Conservation (phyloP, 2,888 invertebrate species). For the Heliconius sara region DNA sequence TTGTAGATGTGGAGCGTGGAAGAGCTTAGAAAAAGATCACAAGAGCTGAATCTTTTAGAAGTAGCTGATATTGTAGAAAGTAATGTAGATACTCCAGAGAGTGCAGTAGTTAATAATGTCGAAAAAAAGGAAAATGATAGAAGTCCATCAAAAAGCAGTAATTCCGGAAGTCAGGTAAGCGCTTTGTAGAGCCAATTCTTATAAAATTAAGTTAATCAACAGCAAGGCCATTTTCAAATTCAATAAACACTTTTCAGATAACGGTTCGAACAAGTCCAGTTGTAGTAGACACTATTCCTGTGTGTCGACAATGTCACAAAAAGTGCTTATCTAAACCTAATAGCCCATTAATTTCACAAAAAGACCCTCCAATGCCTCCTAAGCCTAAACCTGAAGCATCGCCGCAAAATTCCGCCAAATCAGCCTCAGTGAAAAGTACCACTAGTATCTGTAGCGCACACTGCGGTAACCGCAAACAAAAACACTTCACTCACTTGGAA, state of each 20-base stretch:
- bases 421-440: slow-evolving; percentile 73
- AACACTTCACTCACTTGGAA: slow-evolving; percentile 73
- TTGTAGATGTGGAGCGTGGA: slow-evolving; percentile 87
- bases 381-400: slow-evolving; percentile 72
- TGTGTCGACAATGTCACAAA: slow-evolving; percentile 91
- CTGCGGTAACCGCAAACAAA: slow-evolving; percentile 72
- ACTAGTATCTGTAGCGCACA: slow-evolving; percentile 74
- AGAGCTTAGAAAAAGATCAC: slow-evolving; percentile 87
- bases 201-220: background rate
- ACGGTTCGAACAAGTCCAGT: slow-evolving; percentile 90
- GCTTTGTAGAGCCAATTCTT: slow-evolving; percentile 10
- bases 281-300: slow-evolving; percentile 88
- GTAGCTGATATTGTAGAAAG: slow-evolving; percentile 71
- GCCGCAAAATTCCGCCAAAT: slow-evolving; percentile 71
- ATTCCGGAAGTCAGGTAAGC: slow-evolving; percentile 90
- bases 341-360: slow-evolving; percentile 78
- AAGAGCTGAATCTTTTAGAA: slow-evolving; percentile 86
- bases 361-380: slow-evolving; percentile 66
- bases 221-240: slow-evolving; percentile 8
- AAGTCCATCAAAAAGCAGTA: slow-evolving; percentile 89
- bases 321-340: slow-evolving; percentile 87
- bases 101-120: slow-evolving; percentile 54
- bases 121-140: slow-evolving; percentile 85
- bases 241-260: slow-evolving; percentile 79
- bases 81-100: slow-evolving; percentile 64